Evolutionary conservation across 1,140 invertebrate genomes (phyloP).

Genomic region (Polypedilum vanderplanki): DNA sequence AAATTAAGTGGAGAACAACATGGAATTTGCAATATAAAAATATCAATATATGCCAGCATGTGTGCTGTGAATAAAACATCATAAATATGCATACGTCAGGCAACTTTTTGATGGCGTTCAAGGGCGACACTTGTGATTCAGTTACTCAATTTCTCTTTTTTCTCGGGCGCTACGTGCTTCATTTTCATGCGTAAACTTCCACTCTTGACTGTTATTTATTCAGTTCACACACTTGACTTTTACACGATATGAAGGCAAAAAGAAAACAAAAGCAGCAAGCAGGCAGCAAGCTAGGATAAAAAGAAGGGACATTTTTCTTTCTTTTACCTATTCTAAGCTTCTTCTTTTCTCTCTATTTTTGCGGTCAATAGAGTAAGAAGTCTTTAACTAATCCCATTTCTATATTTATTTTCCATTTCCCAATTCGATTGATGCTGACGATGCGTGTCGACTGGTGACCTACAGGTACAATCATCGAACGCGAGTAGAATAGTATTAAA

Average conservation of each 20-base stretch:
- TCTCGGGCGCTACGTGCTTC: not conserved
- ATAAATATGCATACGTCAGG: not conserved
- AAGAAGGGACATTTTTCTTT: too few relatives aligned
- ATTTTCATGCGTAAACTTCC: slow-evolving; percentile 4
- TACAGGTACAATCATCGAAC: slow-evolving; percentile 46
- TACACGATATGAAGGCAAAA: not conserved
- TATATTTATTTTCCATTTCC: not conserved
- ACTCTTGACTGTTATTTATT: not conserved
- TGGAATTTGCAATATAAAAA: too few relatives aligned
- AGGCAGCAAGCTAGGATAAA: not conserved
- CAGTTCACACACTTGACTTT: slow-evolving; percentile 4
- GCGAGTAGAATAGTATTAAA: slow-evolving; percentile 56
- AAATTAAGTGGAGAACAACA: too few relatives aligned
- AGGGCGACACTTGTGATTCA: not conserved
- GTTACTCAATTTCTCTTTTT: not conserved
- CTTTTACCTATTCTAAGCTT: too few relatives aligned
- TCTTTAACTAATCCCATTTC: not conserved
- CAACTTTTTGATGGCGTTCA: not conserved
- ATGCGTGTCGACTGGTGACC: not conserved
- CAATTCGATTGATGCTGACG: not conserved
- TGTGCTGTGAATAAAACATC: too few relatives aligned
- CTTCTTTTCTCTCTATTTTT: not conserved
- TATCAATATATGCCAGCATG: too few relatives aligned
- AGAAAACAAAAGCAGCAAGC: not conserved
- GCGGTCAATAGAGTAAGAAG: not conserved